phyloP scores from a whole-genome alignment of 1,140 invertebrate species.

The Branchinecta lindahli region DNA sequence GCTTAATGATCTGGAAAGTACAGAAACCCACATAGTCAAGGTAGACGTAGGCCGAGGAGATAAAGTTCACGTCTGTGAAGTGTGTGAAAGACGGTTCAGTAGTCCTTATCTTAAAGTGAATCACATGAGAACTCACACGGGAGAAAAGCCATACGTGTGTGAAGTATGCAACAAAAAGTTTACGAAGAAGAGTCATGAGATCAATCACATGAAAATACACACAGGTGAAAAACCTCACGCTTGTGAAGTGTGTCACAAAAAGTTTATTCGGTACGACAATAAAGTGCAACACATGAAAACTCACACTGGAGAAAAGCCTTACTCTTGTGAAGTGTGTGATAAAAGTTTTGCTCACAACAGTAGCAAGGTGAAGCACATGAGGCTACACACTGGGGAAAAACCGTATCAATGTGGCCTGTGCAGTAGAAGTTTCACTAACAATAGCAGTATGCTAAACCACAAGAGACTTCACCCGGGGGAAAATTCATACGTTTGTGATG shows the following conservation, averaged over 20 bases:
- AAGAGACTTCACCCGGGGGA: constrained; percentile 29
- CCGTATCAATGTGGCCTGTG: constrained; percentile 28
- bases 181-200: too few species aligned
- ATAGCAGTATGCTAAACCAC: not conserved
- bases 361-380: constrained; percentile 26
- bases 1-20: too few species aligned
- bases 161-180: too few species aligned
- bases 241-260: constrained; percentile 7
- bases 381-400: constrained; percentile 30
- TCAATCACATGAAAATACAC: constrained; percentile 24
- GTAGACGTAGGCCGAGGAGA: too few species aligned
- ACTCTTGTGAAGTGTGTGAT: constrained; percentile 12
- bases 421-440: constrained; percentile 25
- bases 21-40: too few species aligned
- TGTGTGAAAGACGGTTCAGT: too few species aligned
- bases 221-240: constrained; percentile 10
- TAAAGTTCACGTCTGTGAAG: too few species aligned
- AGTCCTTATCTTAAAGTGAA: too few species aligned
- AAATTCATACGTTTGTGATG: constrained; percentile 30
- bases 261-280: too few species aligned
- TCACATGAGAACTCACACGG: too few species aligned
- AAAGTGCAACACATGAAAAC: not conserved
- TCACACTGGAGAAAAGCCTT: constrained; percentile 15
- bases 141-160: too few species aligned
- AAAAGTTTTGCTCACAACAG: constrained; percentile 25